phyloP scores from a whole-genome alignment of 1,140 invertebrate genomes.

The Aphaenogaster floridana region DNA sequence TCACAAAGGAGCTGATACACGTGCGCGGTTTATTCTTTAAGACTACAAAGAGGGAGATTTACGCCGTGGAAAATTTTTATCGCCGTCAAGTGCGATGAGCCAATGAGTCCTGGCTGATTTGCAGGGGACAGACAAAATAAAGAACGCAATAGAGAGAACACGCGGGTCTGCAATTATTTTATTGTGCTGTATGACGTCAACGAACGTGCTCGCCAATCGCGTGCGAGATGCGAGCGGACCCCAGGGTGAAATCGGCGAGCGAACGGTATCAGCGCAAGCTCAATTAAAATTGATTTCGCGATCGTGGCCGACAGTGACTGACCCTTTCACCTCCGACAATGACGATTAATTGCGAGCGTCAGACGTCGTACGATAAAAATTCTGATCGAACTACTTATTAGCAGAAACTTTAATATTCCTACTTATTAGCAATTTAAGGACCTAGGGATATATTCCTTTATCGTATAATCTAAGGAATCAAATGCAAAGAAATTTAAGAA shows the following conservation, averaged over 20 bases:
- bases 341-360: constrained; percentile 31
- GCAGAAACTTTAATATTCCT: no score
- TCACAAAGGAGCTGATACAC: not conserved
- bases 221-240: constrained; percentile 35
- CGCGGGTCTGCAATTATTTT: constrained; percentile 67
- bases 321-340: constrained; percentile 33
- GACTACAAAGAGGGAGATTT: not conserved
- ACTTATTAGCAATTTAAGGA: not conserved
- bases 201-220: constrained; percentile 54
- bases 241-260: constrained; percentile 49
- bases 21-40: not conserved
- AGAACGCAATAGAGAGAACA: constrained; percentile 67
- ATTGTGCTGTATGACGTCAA: constrained; percentile 69
- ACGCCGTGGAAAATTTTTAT: constrained; percentile 59
- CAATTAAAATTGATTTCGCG: constrained; percentile 56
- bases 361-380: constrained; percentile 4
- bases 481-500: no score
- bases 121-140: constrained; percentile 63
- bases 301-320: not conserved
- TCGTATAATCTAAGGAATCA: not conserved
- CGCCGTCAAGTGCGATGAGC: constrained; percentile 48
- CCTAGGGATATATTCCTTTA: not conserved
- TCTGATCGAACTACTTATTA: not conserved
- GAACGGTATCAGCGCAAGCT: constrained; percentile 26
- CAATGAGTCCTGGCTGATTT: constrained; percentile 49